These are phyloP conservation scores for Lampris incognitus DNA, from an alignment of 2,113 vertebrate species.

Conservation along the genomic window DNA sequence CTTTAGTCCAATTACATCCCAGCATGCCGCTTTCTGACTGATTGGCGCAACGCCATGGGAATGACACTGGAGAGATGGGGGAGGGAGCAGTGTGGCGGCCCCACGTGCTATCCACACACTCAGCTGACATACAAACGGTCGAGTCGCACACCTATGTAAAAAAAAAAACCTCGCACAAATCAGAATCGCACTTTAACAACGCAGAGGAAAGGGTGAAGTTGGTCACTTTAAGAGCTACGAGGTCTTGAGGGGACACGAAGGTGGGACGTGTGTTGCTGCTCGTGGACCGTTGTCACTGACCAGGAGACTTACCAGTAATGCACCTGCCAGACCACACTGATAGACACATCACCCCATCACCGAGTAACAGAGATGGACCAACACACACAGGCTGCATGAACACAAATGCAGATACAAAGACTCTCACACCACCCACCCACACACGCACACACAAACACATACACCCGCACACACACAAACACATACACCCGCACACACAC, in stretches of 20 bases:
- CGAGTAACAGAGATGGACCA: conserved; percentile 74
- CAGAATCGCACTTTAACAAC: too few relatives aligned
- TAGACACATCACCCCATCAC: conserved; percentile 81
- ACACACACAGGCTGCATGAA: conserved; percentile 65
- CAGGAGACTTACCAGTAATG: conserved; percentile 72
- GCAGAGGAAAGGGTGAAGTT: background rate
- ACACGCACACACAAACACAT: conserved; percentile 9
- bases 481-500: background rate
- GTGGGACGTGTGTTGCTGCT: conserved; percentile 77
- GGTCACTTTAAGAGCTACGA: conserved; percentile 69
- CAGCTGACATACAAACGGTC: conserved; percentile 51
- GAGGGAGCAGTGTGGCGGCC: conserved; percentile 80
- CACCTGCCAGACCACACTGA: conserved; percentile 77
- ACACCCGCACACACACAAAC: conserved; percentile 36
- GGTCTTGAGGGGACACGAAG: conserved; percentile 74
- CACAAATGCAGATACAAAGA: background rate
- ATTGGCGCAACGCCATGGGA: conserved; percentile 75
- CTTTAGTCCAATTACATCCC: conserved; percentile 87
- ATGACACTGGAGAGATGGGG: conserved; percentile 69
- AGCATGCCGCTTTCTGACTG: conserved; percentile 84
- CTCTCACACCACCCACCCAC: background rate
- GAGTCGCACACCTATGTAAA: background rate
- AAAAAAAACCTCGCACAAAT: conserved; percentile 60
- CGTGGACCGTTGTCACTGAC: conserved; percentile 67
- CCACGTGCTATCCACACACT: conserved; percentile 86